phyloP scores from a whole-genome alignment of 2,888 invertebrate genomes.

The Hyposoter didymator region DNA sequence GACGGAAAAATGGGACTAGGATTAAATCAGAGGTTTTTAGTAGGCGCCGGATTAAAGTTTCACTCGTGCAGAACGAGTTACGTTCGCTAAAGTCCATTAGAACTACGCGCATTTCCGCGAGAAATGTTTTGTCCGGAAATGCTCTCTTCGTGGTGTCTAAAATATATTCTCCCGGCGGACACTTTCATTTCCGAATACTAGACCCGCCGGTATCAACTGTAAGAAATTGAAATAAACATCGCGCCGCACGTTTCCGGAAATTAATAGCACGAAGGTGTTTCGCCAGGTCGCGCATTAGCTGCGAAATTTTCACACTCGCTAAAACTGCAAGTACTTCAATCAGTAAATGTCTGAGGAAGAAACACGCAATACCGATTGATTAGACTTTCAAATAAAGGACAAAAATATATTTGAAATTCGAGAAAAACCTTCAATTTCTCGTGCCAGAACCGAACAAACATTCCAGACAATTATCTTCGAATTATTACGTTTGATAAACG shows the following conservation, averaged over 20 bases:
- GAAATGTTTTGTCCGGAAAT: slow-evolving; percentile 44
- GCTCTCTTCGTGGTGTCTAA: slow-evolving; percentile 55
- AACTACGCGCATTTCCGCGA: slow-evolving; percentile 47
- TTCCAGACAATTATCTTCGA: too few species aligned
- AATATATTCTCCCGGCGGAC: slow-evolving; percentile 76
- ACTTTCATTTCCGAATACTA: slow-evolving; percentile 77
- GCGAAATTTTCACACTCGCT: neutral
- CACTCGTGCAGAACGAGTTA: slow-evolving; percentile 9
- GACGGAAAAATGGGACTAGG: neutral
- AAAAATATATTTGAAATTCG: too few species aligned
- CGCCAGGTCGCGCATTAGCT: neutral
- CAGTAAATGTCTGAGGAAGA: too few species aligned
- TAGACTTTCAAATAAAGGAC: too few species aligned
- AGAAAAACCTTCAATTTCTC: too few species aligned
- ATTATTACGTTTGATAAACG: too few species aligned
- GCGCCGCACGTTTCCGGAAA: neutral
- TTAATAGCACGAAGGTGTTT: neutral
- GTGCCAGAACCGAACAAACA: too few species aligned
- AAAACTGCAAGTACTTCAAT: too few species aligned
- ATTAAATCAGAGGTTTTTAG: slow-evolving; percentile 20
- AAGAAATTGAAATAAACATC: slow-evolving; percentile 23
- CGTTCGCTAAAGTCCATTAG: slow-evolving; percentile 51
- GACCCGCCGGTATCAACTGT: neutral
- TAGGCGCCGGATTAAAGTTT: neutral
- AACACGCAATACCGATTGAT: too few species aligned